A percentile compares a stretch with the other conserved stretches of the same genome.
These are phyloP conservation scores for Pterocles orientalis DNA, from an alignment of 2,113 vertebrate genomes.

Conservation along the genomic window DNA sequence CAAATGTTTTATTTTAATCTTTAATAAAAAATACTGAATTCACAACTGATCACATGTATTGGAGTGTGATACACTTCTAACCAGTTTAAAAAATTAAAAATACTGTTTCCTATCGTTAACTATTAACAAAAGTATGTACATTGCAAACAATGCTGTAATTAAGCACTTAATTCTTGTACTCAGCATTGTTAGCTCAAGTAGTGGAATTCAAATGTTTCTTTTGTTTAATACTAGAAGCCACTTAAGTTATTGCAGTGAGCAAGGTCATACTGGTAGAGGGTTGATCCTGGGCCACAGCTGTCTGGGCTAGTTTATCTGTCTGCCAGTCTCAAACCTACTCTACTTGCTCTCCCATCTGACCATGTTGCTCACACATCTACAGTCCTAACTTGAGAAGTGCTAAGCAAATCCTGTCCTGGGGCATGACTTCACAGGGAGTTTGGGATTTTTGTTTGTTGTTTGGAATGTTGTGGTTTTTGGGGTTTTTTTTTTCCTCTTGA, in stretches of 20 bases:
- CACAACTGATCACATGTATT: neutral
- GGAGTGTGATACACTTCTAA: neutral
- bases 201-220: slow-evolving; percentile 10
- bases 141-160: slow-evolving; percentile 25
- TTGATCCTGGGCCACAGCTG: neutral
- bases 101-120: neutral
- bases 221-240: neutral
- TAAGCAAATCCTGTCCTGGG: neutral
- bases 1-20: slow-evolving; percentile 56
- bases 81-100: neutral
- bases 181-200: slow-evolving; percentile 15
- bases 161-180: slow-evolving; percentile 32
- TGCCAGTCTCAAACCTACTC: neutral
- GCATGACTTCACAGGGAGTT: neutral
- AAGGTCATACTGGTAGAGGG: neutral
- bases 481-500: neutral
- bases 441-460: no score
- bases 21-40: slow-evolving; percentile 56
- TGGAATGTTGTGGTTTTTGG: neutral
- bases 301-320: neutral
- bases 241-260: neutral
- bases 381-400: neutral
- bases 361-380: neutral
- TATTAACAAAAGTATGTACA: neutral
- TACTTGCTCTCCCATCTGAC: neutral